These are phyloP conservation scores for Unio delphinus DNA, from an alignment of 2,888 invertebrate species.

Conservation along the genomic window DNA sequence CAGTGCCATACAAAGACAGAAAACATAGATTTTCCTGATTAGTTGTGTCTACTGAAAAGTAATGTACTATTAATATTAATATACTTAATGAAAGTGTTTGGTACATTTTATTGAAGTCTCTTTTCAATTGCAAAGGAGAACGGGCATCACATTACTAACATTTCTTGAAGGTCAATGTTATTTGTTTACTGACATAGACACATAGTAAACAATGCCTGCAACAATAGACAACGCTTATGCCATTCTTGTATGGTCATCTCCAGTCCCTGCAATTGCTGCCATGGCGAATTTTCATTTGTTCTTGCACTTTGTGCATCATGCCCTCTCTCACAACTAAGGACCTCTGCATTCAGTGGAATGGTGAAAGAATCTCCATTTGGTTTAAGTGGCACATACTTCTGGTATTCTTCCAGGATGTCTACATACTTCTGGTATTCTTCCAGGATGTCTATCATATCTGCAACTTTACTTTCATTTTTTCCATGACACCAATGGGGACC, in stretches of 20 bases:
- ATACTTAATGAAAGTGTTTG: no score
- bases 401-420: slow-evolving; percentile 30
- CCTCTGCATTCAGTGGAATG: slow-evolving; percentile 25
- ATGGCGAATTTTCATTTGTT: slow-evolving; percentile 15
- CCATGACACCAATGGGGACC: slow-evolving; percentile 30
- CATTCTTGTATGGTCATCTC: slow-evolving; percentile 21
- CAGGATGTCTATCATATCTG: slow-evolving; percentile 31
- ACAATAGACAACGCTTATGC: slow-evolving; percentile 21
- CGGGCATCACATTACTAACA: no score
- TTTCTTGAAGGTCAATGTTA: no score
- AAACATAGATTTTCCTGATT: no score
- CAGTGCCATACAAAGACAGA: no score
- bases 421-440: slow-evolving; percentile 33
- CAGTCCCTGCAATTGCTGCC: slow-evolving; percentile 23
- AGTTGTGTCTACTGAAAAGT: no score
- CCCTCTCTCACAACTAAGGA: slow-evolving; percentile 25
- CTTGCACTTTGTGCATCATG: slow-evolving; percentile 29
- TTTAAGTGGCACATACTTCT: slow-evolving; percentile 26
- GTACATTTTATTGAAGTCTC: no score
- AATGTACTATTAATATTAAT: no score
- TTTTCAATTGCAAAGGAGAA: no score
- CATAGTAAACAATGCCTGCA: slow-evolving; percentile 15
- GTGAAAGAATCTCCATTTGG: slow-evolving; percentile 15
- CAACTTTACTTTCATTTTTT: slow-evolving; percentile 30
- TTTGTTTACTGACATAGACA: no score